These are phyloP conservation scores for Homarus gammarus DNA, from an alignment of 2,888 invertebrate genomes.

Conservation along the genomic window DNA sequence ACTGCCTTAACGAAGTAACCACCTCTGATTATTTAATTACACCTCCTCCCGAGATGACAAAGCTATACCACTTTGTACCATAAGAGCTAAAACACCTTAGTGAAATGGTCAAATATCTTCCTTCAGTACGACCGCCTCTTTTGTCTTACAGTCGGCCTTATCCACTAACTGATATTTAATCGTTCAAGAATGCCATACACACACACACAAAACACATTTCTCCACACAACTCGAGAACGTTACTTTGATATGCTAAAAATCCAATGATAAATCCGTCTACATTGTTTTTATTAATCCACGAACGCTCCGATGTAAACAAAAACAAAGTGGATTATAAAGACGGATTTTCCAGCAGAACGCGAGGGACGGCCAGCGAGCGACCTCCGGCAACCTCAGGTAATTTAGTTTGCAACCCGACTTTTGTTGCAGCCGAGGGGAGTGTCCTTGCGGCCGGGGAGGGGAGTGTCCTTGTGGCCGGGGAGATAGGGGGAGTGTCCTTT, in stretches of 20 bases:
- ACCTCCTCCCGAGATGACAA: background rate
- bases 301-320: background rate
- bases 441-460: too few species aligned
- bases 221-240: too few species aligned
- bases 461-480: constrained; percentile 21
- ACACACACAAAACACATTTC: constrained; percentile 15
- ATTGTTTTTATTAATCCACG: too few species aligned
- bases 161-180: background rate
- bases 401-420: constrained; percentile 50
- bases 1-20: background rate
- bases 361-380: too few species aligned
- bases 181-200: background rate
- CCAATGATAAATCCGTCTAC: too few species aligned
- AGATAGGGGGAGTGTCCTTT: too few species aligned
- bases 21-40: background rate
- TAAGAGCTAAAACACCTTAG: background rate
- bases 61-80: background rate
- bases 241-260: too few species aligned
- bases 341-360: background rate
- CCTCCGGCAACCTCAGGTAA: constrained; percentile 41
- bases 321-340: background rate
- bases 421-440: constrained; percentile 60
- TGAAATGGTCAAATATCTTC: background rate
- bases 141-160: background rate
- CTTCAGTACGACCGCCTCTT: background rate